These are phyloP conservation scores for Catostylus mosaicus DNA, from an alignment of 30 jellyfish, hydroid and myxozoan species.

Conservation along the genomic window DNA sequence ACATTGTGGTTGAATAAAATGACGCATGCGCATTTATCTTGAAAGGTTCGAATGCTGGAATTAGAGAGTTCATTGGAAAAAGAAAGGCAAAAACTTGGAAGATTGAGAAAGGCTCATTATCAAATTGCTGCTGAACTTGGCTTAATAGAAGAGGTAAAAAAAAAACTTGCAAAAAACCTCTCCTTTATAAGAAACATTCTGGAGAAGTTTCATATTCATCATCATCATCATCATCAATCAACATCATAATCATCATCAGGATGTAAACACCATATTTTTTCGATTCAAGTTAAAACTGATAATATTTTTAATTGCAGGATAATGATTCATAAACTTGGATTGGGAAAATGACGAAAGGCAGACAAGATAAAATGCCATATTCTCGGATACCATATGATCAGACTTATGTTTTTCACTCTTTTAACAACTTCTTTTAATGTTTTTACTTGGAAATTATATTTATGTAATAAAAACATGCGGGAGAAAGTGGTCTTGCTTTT, in stretches of 20 bases:
- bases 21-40: conserved; percentile 52
- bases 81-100: conserved; percentile 93
- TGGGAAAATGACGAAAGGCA: not conserved
- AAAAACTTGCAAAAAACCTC: too few relatives aligned
- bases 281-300: not conserved
- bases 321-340: not conserved
- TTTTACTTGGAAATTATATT: not conserved
- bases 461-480: too few relatives aligned
- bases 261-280: not conserved
- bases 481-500: too few relatives aligned
- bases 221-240: not conserved
- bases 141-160: conserved; percentile 78
- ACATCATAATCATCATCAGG: not conserved
- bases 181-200: too few relatives aligned
- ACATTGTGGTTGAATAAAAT: conserved; percentile 5
- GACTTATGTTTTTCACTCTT: not conserved
- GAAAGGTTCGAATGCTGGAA: conserved; percentile 92
- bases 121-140: conserved; percentile 95
- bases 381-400: not conserved
- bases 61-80: conserved; percentile 88
- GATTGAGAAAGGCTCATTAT: conserved; percentile 90
- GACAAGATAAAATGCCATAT: not conserved
- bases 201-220: not conserved
- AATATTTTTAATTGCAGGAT: not conserved
- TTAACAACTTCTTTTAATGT: not conserved